Evolutionary conservation across 2,797 vertebrate species (phyloP).

Genomic region (Echiichthys vipera): DNA sequence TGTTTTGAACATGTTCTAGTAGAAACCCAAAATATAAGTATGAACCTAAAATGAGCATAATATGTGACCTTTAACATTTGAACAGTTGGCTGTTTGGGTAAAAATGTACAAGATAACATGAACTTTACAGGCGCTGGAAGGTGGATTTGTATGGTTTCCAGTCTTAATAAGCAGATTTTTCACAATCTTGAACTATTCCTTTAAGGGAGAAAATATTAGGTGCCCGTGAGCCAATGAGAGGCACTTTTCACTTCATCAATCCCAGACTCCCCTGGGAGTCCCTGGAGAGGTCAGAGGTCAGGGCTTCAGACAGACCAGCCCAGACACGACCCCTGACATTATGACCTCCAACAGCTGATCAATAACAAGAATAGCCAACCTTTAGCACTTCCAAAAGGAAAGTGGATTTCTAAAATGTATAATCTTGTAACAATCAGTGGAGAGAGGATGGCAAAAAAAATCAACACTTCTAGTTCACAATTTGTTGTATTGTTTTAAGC

Average conservation of each 20-base stretch:
- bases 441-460: too few relatives aligned
- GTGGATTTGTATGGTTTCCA: neutral
- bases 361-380: conserved; percentile 19
- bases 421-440: too few relatives aligned
- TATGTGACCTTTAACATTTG: too few relatives aligned
- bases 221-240: neutral
- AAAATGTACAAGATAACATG: too few relatives aligned
- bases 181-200: neutral
- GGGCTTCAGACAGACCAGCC: conserved; percentile 55
- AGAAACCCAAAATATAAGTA: too few relatives aligned
- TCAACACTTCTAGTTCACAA: neutral
- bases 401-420: neutral
- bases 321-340: conserved; percentile 56
- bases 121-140: neutral
- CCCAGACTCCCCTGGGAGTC: conserved; percentile 33
- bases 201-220: neutral
- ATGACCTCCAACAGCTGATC: conserved; percentile 41
- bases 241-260: neutral
- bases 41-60: too few relatives aligned
- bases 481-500: neutral
- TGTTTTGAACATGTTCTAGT: too few relatives aligned
- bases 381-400: neutral
- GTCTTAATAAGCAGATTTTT: neutral
- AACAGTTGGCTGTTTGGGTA: too few relatives aligned
- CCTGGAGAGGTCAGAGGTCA: conserved; percentile 47